A percentile compares a stretch with the other conserved stretches of the same genome.
Conservation (phyloP, 2,113 vertebrate species). For the Laticauda colubrina region DNA sequence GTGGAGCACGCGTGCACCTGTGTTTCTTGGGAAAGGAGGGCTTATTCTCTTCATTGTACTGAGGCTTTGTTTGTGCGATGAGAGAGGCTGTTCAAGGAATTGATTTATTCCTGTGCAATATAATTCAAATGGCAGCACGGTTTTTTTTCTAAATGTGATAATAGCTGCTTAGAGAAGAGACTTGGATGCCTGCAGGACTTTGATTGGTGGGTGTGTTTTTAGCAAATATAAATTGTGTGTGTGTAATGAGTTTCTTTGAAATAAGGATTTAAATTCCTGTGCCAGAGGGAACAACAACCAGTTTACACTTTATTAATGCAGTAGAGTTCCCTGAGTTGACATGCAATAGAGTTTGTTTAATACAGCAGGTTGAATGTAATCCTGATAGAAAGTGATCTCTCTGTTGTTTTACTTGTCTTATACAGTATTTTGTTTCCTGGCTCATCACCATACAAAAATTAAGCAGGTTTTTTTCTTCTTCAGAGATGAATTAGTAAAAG, state of each 20-base stretch:
- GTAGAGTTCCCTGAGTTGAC: background rate
- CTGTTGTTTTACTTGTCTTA: background rate
- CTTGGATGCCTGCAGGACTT: background rate
- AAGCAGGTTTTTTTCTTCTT: background rate
- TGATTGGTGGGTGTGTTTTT: background rate
- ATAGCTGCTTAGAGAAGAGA: too few species aligned
- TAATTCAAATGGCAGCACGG: background rate
- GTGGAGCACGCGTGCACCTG: background rate
- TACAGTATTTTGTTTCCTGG: background rate
- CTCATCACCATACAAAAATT: background rate
- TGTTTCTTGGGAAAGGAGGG: background rate
- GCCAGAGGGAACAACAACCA: background rate
- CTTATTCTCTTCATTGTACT: background rate
- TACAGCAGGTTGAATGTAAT: background rate
- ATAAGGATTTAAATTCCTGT: background rate
- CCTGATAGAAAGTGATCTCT: background rate
- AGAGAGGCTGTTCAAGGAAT: background rate
- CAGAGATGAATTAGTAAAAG: background rate
- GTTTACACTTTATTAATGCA: background rate
- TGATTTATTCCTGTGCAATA: background rate
- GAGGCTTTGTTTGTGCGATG: background rate
- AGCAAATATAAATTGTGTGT: background rate
- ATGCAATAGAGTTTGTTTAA: background rate
- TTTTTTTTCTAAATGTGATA: constrained; percentile 6
- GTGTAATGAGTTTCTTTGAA: background rate